These are phyloP conservation scores for Phalloptychus januarius DNA, from an alignment of 2,797 vertebrate genomes.

Conservation along the genomic window DNA sequence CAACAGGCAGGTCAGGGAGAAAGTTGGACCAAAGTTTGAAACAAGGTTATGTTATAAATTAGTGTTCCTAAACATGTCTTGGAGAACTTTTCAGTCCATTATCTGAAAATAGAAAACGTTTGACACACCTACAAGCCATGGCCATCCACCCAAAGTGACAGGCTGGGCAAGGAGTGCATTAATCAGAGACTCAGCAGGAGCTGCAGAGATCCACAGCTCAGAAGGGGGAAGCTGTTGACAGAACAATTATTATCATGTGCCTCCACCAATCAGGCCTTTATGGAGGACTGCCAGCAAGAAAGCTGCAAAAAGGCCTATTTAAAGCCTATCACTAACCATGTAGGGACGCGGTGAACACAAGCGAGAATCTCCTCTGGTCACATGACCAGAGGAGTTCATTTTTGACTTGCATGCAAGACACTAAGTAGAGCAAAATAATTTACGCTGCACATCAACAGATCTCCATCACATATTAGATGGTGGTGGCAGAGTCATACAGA, in stretches of 20 bases:
- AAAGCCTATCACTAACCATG: not conserved
- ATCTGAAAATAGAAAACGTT: not conserved
- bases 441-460: not conserved
- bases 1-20: not conserved
- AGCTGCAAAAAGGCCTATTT: not conserved
- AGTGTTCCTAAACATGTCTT: not conserved
- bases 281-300: not conserved
- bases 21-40: not conserved
- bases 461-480: not conserved
- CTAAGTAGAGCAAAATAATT: not conserved
- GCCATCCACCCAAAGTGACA: not conserved
- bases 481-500: not conserved
- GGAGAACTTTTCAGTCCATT: not conserved
- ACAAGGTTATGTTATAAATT: not conserved
- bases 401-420: not conserved
- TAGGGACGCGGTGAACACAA: not conserved
- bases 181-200: not conserved
- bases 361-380: not conserved
- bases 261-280: not conserved
- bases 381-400: not conserved
- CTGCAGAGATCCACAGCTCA: not conserved
- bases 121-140: not conserved
- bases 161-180: not conserved
- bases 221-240: not conserved
- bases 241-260: slow-evolving; percentile 2